Percentiles rank a stretch among this genome's conserved stretches.
Conservation (phyloP, 2,113 vertebrate species). For the Leptobrachium ailaonicum region DNA sequence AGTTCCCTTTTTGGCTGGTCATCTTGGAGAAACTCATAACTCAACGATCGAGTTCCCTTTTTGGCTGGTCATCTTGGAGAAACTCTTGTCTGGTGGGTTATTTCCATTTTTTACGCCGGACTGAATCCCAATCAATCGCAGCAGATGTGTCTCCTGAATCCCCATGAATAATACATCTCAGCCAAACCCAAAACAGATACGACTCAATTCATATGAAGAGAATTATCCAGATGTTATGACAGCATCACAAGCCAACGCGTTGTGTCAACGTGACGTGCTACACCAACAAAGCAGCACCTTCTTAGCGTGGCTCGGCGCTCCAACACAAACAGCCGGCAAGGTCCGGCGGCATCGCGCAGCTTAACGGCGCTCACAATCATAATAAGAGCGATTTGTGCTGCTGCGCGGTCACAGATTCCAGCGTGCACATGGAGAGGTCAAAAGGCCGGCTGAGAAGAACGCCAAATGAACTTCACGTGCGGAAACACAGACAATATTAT, state of each 20-base stretch:
- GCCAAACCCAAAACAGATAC: neutral
- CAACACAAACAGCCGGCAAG: neutral
- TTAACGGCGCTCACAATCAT: neutral
- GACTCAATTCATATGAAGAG: neutral
- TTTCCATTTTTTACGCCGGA: too few species aligned
- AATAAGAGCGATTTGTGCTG: neutral
- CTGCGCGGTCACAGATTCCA: neutral
- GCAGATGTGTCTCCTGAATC: too few species aligned
- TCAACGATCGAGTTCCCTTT: too few species aligned
- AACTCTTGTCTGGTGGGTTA: too few species aligned
- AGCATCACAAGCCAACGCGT: neutral
- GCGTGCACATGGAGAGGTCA: neutral
- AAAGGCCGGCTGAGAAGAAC: neutral
- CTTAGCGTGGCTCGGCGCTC: neutral
- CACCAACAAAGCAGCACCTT: neutral
- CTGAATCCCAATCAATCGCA: too few species aligned
- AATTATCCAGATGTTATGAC: neutral
- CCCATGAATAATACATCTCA: conserved; percentile 1
- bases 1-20: too few species aligned
- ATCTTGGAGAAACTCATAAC: too few species aligned
- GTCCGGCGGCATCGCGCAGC: neutral
- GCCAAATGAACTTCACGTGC: neutral
- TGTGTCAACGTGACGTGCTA: neutral
- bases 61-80: too few species aligned
- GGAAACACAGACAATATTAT: neutral